Evolutionary conservation across 2,888 invertebrate genomes (phyloP), one percentile per base, ranked within the genome.

Genomic region (Drosophila atroscutellata): DNA sequence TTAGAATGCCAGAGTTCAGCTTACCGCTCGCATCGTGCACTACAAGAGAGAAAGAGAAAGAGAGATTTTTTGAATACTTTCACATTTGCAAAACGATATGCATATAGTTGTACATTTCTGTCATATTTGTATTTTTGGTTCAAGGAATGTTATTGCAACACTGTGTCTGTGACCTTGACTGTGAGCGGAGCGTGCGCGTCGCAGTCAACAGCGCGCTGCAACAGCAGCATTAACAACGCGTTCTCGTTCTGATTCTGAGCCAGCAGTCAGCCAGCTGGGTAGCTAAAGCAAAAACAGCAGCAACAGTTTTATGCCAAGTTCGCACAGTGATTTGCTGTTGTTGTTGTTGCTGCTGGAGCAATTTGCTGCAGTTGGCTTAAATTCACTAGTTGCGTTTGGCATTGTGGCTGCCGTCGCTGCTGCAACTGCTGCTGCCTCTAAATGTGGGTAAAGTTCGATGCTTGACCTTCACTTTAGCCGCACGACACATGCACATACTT

Each of bases 1-100:
- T 95, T 47, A 95, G 90, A 55, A 95, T 93, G 47, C 95, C 95
- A 15, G 95, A 95, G 39, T 95, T 94, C 37, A 95, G 88, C 91
- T 95, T 95, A n/a, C 95, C 95, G 11, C 94, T 94, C 6, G 95
- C 94, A 91, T 95, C 95, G 87, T 95, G 94, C 94, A 95, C 95
- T 95, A 90, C 55, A 80, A 75, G 13, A 59, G 34, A 30, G 32
- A 37, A 2, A 32, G 3, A 54, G 36, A 36, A 7, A 36, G 34
- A 4, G n/a, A 11, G 20, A 13, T 24, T 15, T 45, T 51, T 32
- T 49, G 2, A 49, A 18, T 26, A 18, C 9, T 26, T 49, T 49
- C 26, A 24, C 49, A 28, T 32, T 32, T 11, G 2, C 30, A 20
- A 15, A 52, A 34, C 6, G 7, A 36, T 18, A 2, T 55, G n/a